Percentiles rank a stretch among this genome's conserved stretches.
Conservation (phyloP, 2,113 vertebrate species). For the Silurus glanis region DNA sequence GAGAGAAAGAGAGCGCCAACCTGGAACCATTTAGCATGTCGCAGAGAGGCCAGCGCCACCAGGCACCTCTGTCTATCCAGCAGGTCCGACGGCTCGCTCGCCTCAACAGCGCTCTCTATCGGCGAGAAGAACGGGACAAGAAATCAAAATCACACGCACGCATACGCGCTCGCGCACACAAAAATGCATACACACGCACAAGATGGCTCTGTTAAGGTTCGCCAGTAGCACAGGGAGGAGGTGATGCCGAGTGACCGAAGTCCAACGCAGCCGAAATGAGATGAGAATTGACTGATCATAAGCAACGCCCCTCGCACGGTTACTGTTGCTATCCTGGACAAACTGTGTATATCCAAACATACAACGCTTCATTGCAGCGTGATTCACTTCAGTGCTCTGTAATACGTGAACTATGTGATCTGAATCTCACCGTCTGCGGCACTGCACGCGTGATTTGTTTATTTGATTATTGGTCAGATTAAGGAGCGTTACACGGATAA, state of each 20-base stretch:
- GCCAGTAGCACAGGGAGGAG: constrained; percentile 55
- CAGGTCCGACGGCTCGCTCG: constrained; percentile 95
- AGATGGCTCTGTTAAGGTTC: constrained; percentile 52
- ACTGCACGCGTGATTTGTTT: too few species aligned
- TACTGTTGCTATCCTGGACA: background rate
- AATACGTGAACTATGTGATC: too few species aligned
- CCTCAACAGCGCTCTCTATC: constrained; percentile 91
- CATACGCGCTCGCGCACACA: constrained; percentile 19
- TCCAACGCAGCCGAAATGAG: constrained; percentile 47
- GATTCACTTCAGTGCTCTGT: too few species aligned
- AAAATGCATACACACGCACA: constrained; percentile 72
- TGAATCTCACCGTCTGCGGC: too few species aligned
- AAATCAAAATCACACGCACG: constrained; percentile 65
- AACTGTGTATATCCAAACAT: background rate
- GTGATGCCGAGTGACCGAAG: constrained; percentile 31
- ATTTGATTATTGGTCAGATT: background rate
- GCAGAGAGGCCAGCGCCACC: constrained; percentile 99
- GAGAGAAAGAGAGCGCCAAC: constrained; percentile 94
- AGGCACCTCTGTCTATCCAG: constrained; percentile 99
- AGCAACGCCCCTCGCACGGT: background rate
- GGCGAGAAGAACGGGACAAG: constrained; percentile 78
- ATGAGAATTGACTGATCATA: constrained; percentile 29
- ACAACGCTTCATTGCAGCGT: too few species aligned
- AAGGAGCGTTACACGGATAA: background rate
- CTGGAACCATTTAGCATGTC: constrained; percentile 99